Evolutionary conservation across 2,888 invertebrate species (phyloP).

Genomic region (Resseliella maxima): DNA sequence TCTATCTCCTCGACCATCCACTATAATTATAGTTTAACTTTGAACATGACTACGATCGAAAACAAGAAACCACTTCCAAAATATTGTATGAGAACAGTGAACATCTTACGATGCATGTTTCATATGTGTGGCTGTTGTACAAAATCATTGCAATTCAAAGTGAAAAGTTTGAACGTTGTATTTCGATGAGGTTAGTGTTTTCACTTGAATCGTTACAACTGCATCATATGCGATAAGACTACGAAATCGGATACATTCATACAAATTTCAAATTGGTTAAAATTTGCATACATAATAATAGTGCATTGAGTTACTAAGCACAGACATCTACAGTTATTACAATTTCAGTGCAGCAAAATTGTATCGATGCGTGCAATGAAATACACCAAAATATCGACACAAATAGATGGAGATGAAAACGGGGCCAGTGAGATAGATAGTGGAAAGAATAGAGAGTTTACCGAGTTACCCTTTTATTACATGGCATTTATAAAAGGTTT

Average conservation of each 20-base stretch:
- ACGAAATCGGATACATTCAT: slow-evolving; percentile 34
- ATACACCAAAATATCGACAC: neutral
- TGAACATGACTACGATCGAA: too few species aligned
- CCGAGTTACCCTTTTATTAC: neutral
- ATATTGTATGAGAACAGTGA: neutral
- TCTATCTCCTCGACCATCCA: neutral
- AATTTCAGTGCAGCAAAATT: neutral
- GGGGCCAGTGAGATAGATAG: neutral
- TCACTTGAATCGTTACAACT: neutral
- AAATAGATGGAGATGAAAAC: neutral
- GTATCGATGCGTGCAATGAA: neutral
- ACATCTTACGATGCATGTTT: neutral
- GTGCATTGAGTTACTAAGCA: neutral
- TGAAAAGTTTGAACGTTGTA: neutral
- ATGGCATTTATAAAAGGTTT: neutral
- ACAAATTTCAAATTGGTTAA: slow-evolving; percentile 20
- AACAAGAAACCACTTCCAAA: neutral
- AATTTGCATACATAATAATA: slow-evolving; percentile 46
- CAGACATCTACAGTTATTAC: neutral
- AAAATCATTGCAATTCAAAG: neutral
- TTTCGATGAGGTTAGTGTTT: neutral
- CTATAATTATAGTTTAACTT: slow-evolving; percentile 8
- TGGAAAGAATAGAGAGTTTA: neutral
- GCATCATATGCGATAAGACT: slow-evolving; percentile 18
- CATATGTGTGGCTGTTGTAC: neutral